A percentile compares a stretch with the other conserved stretches of the same genome.
Evolutionary conservation across 2,888 invertebrate species (phyloP).

Genomic region (Ectemnius lituratus): DNA sequence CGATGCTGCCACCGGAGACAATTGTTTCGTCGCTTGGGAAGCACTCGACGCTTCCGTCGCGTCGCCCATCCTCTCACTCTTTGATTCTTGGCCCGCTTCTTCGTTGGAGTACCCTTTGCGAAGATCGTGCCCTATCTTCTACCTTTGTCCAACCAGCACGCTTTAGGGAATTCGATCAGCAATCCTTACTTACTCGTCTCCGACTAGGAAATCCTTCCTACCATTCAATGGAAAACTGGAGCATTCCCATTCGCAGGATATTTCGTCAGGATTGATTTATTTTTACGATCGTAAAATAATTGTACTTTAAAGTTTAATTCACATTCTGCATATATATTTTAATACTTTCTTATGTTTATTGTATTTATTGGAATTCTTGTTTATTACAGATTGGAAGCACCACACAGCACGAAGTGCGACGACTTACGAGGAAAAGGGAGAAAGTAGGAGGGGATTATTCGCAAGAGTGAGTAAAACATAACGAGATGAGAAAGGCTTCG

Average conservation of each 20-base stretch:
- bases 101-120: background rate
- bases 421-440: background rate
- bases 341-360: too few species aligned
- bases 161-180: background rate
- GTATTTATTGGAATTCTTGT: background rate
- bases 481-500: slow-evolving; percentile 13
- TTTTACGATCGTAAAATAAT: too few species aligned
- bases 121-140: slow-evolving; percentile 1
- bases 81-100: background rate
- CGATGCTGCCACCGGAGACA: slow-evolving; percentile 35
- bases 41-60: background rate
- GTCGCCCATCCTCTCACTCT: background rate
- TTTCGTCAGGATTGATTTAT: too few species aligned
- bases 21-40: slow-evolving; percentile 36
- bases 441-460: slow-evolving; percentile 19
- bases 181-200: background rate
- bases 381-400: slow-evolving; percentile 1
- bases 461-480: slow-evolving; percentile 27
- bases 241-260: too few species aligned
- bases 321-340: too few species aligned
- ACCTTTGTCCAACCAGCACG: background rate
- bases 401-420: background rate
- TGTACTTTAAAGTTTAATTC: too few species aligned
- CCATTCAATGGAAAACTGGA: too few species aligned
- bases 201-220: background rate